Base-by-base conservation (phyloP, 1,140 invertebrate species). In the Drosophila rhopaloa region DNA sequence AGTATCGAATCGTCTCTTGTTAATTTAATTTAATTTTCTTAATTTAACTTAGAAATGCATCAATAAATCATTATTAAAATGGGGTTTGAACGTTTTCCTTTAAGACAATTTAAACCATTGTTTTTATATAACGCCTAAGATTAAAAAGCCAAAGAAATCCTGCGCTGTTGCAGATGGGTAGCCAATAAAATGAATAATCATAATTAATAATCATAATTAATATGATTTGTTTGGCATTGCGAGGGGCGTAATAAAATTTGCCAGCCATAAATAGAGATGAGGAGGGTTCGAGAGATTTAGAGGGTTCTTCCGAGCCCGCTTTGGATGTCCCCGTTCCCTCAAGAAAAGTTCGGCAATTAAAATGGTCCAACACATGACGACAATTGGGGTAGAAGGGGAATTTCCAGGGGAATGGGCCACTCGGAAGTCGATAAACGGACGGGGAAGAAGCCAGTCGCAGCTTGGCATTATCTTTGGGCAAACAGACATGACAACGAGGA, bases 401-500 rank as follows among this genome's bases (percentile, higher is more conserved):
- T 24, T 3, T 24, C 24, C 24, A 24, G 24, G 3, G 24, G 24
- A 24, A 3, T 3, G 24, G 24, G 24, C 24, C 3, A 5, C 5
- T 14, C 11, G 32, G 50, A 8, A 70, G 37, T 27, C 59, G 38
- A 38, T 50, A 62, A 27, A 24, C 9, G 41, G 37, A 14, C 8
- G 40, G 40, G 16, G 38, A 62, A 68, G 77, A 32, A 37, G 19
- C 14, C 47, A 41, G 35, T 43, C 58, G 66, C 65, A 62, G 78
- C 70, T 54, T 57, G 71, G 61, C 82, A 86, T 90, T 90, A 90
- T 90, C 88, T 86, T 60, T 79, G 60, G 57, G 73, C 86, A 90
- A 90, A 90, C 88, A 90, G 86, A 86, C 86, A 85, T 90, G 86
- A 90, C 65, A 80, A 72, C 81, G 85, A 74, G 76, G 60, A 65